phyloP scores from a whole-genome alignment of 1,140 invertebrate genomes.

The Triops longicaudatus region DNA sequence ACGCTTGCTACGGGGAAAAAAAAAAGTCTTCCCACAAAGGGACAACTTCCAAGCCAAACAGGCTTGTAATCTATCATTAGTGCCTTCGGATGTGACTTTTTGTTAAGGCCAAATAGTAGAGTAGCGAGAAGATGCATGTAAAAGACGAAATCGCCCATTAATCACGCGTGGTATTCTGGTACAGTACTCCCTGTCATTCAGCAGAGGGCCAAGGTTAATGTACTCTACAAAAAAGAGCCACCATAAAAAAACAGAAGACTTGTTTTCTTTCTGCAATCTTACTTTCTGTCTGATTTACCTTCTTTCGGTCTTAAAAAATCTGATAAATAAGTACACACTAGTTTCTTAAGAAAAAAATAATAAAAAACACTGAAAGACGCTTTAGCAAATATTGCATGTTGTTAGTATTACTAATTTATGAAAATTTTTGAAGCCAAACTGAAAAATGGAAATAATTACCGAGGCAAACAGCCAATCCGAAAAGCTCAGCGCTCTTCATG shows the following conservation, averaged over 20 bases:
- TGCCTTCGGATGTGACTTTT: neutral
- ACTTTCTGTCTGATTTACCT: neutral
- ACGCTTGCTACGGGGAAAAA: neutral
- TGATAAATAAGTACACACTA: no score
- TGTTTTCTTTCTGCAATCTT: constrained; percentile 1
- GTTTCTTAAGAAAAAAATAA: neutral
- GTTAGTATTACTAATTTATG: neutral
- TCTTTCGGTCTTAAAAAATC: neutral
- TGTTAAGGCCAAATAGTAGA: neutral
- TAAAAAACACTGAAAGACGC: neutral
- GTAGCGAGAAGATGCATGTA: constrained; percentile 1
- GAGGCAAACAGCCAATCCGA: constrained; percentile 69
- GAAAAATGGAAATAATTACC: constrained; percentile 45
- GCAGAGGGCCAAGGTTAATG: constrained; percentile 1
- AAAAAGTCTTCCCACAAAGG: neutral
- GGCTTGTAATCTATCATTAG: constrained; percentile 1
- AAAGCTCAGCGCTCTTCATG: constrained; percentile 71
- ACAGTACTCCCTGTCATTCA: constrained; percentile 1
- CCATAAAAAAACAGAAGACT: constrained; percentile 17
- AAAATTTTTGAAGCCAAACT: neutral
- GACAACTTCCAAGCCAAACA: neutral
- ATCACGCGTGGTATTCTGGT: constrained; percentile 6
- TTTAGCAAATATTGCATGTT: neutral
- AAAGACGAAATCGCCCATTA: constrained; percentile 8
- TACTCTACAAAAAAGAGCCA: neutral